A percentile compares a stretch with the other conserved stretches of the same genome.
Evolutionary conservation across 1,140 invertebrate species (phyloP).

Genomic region (Whitmania pigra): DNA sequence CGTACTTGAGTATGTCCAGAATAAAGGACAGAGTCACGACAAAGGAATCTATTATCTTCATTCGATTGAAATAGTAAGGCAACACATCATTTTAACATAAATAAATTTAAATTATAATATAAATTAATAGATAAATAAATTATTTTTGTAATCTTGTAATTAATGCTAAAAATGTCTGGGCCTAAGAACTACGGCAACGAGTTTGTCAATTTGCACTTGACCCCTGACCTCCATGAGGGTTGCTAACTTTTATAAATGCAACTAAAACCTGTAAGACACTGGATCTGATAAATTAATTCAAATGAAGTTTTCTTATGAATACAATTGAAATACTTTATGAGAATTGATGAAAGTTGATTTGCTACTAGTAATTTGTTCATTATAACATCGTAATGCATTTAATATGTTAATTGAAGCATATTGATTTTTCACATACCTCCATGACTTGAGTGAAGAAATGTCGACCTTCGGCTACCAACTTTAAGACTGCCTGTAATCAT

Average conservation of each 20-base stretch:
- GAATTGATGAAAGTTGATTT: background rate
- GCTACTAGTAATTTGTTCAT: background rate
- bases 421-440: background rate
- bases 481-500: background rate
- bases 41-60: background rate
- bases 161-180: too few relatives aligned
- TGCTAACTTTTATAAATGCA: too few relatives aligned
- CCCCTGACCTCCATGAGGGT: too few relatives aligned
- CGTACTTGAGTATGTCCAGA: background rate
- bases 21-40: background rate
- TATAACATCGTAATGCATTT: background rate
- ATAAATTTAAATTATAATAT: too few relatives aligned
- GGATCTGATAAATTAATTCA: too few relatives aligned
- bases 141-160: too few relatives aligned
- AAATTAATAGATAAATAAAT: too few relatives aligned
- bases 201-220: too few relatives aligned
- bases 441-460: background rate
- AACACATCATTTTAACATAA: too few relatives aligned
- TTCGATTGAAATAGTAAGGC: too few relatives aligned
- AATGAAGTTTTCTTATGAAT: background rate
- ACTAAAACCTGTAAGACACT: too few relatives aligned
- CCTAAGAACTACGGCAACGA: too few relatives aligned
- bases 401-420: background rate
- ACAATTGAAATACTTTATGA: background rate
- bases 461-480: background rate